phyloP scores from a whole-genome alignment of 2,797 vertebrate genomes.

The Fringilla coelebs region DNA sequence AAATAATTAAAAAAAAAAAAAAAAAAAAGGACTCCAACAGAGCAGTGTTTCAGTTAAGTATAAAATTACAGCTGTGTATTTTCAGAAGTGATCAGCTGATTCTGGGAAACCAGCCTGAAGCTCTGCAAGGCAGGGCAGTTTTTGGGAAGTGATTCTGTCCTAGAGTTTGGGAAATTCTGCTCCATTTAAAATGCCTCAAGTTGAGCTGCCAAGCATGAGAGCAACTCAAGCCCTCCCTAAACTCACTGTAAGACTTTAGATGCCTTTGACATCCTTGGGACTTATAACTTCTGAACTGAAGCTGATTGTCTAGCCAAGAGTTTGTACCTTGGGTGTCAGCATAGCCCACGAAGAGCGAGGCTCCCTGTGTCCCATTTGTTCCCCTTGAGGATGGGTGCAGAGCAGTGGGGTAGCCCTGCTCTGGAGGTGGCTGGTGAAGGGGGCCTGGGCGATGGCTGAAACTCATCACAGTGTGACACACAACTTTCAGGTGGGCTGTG shows the following conservation, averaged over 20 bases:
- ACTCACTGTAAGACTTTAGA: background rate
- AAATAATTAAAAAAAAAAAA: background rate
- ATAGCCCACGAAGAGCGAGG: accelerated
- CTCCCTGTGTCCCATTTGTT: accelerated
- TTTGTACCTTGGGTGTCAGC: background rate
- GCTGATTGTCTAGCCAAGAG: background rate
- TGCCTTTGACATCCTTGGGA: background rate
- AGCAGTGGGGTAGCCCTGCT: background rate
- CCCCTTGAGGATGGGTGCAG: accelerated
- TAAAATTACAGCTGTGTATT: background rate
- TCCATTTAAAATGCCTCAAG: background rate
- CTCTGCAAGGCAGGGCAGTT: background rate
- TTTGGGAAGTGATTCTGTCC: background rate
- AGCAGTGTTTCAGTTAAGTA: background rate
- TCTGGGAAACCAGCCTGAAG: constrained; percentile 8
- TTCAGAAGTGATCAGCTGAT: background rate
- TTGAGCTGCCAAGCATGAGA: background rate
- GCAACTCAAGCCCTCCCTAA: background rate
- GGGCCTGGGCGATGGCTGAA: background rate
- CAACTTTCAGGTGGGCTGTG: background rate
- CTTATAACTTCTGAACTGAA: background rate
- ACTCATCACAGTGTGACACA: accelerated
- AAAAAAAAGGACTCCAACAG: background rate
- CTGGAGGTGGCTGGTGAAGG: background rate
- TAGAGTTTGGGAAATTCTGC: background rate